Base-by-base conservation (phyloP, 1,140 invertebrate genomes). In the Kradibia gibbosae region DNA sequence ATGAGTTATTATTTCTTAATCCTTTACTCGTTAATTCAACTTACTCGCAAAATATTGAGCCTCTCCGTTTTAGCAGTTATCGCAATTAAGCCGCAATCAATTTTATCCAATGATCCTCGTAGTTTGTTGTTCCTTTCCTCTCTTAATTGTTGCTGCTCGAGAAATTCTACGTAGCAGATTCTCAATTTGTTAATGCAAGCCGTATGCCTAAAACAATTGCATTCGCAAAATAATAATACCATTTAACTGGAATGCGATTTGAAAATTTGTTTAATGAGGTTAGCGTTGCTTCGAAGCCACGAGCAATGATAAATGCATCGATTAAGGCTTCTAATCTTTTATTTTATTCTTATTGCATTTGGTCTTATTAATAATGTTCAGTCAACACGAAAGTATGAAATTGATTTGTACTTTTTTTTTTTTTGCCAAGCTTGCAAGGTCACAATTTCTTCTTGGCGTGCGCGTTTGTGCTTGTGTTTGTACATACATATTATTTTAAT, bases 41-140 rank as follows among this genome's bases (percentile, higher is more conserved):
- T 89, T 78, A 93, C 93, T 88, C 91, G 92, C 80, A 94, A 88
- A 85, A 89, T 84, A 87, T 92, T 92, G n/a, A 94, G 91, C 83
- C 92, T 89, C 82, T 94, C 92, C 17, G 93, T 94, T 88, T 93
- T 93, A 3, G 93, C 92, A 50, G 92, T 91, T 86, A 94, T 91
- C 70, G 91, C 87, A 11, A 91, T 88, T 34, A 94, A 91, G 82
- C 92, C 91, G 67, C 88, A 92, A 86, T 94, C 93, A 39, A 94
- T 92, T 53, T 90, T 91, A 83, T 94, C 93, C 78, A 94, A 87
- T 75, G 91, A 90, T 57, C 90, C 88, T 25, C 93, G 88, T 65
- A 94, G 89, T 84, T 92, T 91, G 79, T 93, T 91, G 87, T 94
- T 94, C 31, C 93, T 90, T 83, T 93, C 92, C 79, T 93, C 93